These are phyloP conservation scores for Drosophila prolongata DNA, from an alignment of 2,888 invertebrate species.

Conservation along the genomic window DNA sequence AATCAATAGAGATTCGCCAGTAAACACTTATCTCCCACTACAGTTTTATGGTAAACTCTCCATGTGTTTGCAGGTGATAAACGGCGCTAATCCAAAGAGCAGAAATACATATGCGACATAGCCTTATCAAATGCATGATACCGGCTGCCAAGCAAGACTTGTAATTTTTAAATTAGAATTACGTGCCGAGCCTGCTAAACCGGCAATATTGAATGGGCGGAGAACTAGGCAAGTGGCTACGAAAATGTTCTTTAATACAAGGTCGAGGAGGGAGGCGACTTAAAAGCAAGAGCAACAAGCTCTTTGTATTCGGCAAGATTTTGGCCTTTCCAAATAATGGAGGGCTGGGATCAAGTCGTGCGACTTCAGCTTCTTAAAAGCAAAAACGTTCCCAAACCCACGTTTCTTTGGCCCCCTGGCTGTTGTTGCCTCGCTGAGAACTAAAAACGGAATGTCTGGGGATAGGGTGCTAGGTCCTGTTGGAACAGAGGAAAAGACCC, in stretches of 20 bases:
- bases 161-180: slow-evolving; percentile 79
- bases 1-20: too few relatives aligned
- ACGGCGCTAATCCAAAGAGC: slow-evolving; percentile 8
- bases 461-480: background rate
- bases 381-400: slow-evolving; percentile 51
- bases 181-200: slow-evolving; percentile 67
- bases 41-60: background rate
- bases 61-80: slow-evolving; percentile 28
- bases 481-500: background rate
- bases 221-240: slow-evolving; percentile 38
- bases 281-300: slow-evolving; percentile 30
- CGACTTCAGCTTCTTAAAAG: slow-evolving; percentile 44
- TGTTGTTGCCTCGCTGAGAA: background rate
- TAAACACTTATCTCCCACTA: too few relatives aligned
- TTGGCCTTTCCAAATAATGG: background rate
- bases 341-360: slow-evolving; percentile 41
- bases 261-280: background rate
- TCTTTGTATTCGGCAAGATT: background rate
- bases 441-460: slow-evolving; percentile 1
- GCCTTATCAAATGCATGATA: slow-evolving; percentile 56
- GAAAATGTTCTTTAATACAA: slow-evolving; percentile 48
- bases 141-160: slow-evolving; percentile 53
- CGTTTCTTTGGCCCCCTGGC: slow-evolving; percentile 22
- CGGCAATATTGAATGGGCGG: slow-evolving; percentile 12
- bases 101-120: slow-evolving; percentile 31